Conservation (phyloP, 2,113 vertebrate genomes). For the Alectura lathami region DNA sequence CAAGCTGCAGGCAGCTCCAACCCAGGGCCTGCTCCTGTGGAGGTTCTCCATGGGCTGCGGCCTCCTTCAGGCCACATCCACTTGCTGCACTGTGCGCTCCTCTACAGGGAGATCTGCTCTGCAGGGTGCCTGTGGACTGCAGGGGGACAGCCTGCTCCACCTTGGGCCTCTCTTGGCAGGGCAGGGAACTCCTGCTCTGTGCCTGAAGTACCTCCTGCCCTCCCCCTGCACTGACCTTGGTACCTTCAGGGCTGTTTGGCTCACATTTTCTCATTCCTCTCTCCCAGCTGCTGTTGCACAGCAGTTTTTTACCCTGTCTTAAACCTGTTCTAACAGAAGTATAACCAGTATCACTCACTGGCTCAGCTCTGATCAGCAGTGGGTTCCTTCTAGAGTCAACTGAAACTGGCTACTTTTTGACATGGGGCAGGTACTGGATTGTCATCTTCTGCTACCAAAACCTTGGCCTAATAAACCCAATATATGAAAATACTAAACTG, state of each 20-base stretch:
- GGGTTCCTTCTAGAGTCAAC: neutral
- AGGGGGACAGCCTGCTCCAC: neutral
- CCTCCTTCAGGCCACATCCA: neutral
- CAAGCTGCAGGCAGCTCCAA: neutral
- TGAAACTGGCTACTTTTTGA: neutral
- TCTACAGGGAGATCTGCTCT: too few species aligned
- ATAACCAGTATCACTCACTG: neutral
- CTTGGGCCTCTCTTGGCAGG: neutral
- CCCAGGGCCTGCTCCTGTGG: neutral
- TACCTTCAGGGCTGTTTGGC: neutral
- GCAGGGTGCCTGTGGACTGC: neutral
- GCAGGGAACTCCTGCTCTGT: neutral
- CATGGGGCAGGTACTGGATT: too few species aligned
- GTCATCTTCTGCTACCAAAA: neutral
- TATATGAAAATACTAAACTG: neutral
- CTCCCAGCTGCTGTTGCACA: neutral
- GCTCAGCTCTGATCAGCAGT: neutral
- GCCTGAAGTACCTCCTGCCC: neutral
- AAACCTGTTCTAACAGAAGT: neutral
- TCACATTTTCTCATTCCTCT: neutral
- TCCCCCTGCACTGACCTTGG: neutral
- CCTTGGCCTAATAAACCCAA: neutral
- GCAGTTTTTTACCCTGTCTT: neutral
- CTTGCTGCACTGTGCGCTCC: neutral
- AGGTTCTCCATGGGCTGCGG: neutral